Evolutionary conservation across 23 tunicate genomes (phyloP).

Genomic region (Trididemnum nubilum): DNA sequence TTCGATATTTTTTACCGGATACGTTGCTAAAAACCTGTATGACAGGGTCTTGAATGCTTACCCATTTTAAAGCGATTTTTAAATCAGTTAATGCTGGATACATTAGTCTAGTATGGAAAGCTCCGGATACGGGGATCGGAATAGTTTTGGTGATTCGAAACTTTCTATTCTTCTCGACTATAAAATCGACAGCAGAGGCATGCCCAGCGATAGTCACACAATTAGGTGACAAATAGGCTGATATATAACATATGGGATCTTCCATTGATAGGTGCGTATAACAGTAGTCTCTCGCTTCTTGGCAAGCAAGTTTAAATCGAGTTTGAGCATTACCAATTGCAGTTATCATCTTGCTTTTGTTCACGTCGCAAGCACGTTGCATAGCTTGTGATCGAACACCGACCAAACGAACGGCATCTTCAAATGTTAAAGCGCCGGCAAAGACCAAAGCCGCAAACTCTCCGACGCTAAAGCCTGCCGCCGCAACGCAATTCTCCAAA

Average conservation of each 20-base stretch:
- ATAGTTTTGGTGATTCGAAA: constrained; percentile 42
- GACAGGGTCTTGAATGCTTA: constrained; percentile 43
- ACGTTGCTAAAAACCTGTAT: constrained; percentile 67
- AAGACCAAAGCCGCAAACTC: constrained; percentile 91
- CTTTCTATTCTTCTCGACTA: constrained; percentile 22
- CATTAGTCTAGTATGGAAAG: constrained; percentile 81
- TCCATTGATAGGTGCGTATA: constrained; percentile 38
- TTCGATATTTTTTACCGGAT: constrained; percentile 51
- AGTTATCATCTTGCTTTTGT: constrained; percentile 59
- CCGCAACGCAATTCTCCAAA: constrained; percentile 64
- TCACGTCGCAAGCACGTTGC: constrained; percentile 60
- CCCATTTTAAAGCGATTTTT: constrained; percentile 14
- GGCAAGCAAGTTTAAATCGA: constrained; percentile 62
- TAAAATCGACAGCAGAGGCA: constrained; percentile 51
- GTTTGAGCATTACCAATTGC: constrained; percentile 57
- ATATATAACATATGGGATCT: constrained; percentile 53
- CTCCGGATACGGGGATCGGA: constrained; percentile 77
- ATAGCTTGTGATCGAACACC: constrained; percentile 62
- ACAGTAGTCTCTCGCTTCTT: constrained; percentile 64
- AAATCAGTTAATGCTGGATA: constrained; percentile 40
- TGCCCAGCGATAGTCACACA: constrained; percentile 76
- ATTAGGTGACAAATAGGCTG: constrained; percentile 72
- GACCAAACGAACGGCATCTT: constrained; percentile 71
- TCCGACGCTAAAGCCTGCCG: constrained; percentile 87
- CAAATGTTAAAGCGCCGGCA: constrained; percentile 68